Percentiles rank a stretch among this genome's conserved stretches.
phyloP scores from a whole-genome alignment of 2,888 invertebrate species.

The Drosophila affinis region DNA sequence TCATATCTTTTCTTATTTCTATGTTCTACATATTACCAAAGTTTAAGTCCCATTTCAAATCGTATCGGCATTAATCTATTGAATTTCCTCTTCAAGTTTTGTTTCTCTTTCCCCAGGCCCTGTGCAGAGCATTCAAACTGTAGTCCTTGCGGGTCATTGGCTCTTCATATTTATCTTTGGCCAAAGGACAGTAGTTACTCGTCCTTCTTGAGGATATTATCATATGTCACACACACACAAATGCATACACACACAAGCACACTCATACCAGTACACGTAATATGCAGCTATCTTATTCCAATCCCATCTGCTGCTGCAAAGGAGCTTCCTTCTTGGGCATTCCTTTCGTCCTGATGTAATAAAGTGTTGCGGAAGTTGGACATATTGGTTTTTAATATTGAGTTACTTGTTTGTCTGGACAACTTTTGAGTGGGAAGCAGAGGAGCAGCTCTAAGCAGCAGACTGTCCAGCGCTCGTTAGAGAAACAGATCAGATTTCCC shows the following conservation, averaged over 20 bases:
- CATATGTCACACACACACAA: slow-evolving; percentile 35
- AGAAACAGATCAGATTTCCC: slow-evolving; percentile 34
- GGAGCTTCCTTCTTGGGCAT: slow-evolving; percentile 2
- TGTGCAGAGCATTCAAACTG: slow-evolving; percentile 19
- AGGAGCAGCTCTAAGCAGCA: slow-evolving; percentile 6
- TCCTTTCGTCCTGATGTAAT: slow-evolving; percentile 14
- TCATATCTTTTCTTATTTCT: no score
- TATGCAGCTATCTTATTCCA: slow-evolving; percentile 39
- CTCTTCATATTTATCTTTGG: slow-evolving; percentile 46
- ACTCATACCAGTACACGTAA: slow-evolving; percentile 12
- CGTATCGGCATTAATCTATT: no score
- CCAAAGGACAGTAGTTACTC: slow-evolving; percentile 24
- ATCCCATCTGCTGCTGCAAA: slow-evolving; percentile 19
- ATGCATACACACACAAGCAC: background rate
- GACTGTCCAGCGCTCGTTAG: slow-evolving; percentile 25
- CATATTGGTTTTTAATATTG: slow-evolving; percentile 76
- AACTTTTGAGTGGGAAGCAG: slow-evolving; percentile 45
- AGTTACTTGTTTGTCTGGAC: slow-evolving; percentile 60
- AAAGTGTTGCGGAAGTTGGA: slow-evolving; percentile 60
- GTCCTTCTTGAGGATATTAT: slow-evolving; percentile 53
- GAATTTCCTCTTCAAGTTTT: background rate
- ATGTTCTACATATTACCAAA: no score
- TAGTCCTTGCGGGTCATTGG: background rate
- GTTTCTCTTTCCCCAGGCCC: background rate
- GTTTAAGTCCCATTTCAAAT: no score